Base-by-base conservation (phyloP, 2,888 invertebrate genomes). In the Buathra laborator region DNA sequence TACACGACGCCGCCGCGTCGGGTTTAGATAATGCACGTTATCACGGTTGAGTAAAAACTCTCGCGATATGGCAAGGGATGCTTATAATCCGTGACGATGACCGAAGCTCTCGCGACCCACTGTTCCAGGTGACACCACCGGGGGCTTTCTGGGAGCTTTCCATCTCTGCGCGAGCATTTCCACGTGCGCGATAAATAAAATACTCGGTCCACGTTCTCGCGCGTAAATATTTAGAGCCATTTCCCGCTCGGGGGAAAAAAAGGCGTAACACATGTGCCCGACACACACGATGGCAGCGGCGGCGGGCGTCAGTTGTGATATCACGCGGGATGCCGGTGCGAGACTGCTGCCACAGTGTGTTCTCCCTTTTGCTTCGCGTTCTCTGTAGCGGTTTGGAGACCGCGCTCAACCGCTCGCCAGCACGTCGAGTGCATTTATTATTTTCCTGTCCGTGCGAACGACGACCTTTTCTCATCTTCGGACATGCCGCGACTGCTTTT, bases 191-290 rank as follows among this genome's bases (percentile, higher is more conserved):
- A 81, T 84, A 87, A 89, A 90, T 89, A 89, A 90, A 89, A 88
- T 87, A 88, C 84, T 85, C 84, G 86, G 67, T 53, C 64, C 84
- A 84, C 86, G 88, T 88, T 79, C 85, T 79, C 83, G 82, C 80
- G 88, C 87, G 89, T 89, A 90, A 90, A 90, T 90, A 90, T 90
- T 90, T 90, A 90, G 88, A 90, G 83, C 86, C 87, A 85, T 86
- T 86, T 86, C 85, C 85, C 81, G 82, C 70, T 66, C 72, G 75
- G 79, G 16, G 14, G 32, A 76, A 66, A 83, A 71, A 67, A 77
- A 83, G 67, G 81, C 75, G 81, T 74, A 84, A 83, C 86, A 83
- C 86, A 83, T 87, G 87, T 83, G 85, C 74, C 62, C 81, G 83
- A 85, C 78, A 68, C 78, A 68, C 56, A 48, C 51, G 74, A 74